A percentile compares a stretch with the other conserved stretches of the same genome.
Evolutionary conservation across 1,140 invertebrate genomes (phyloP).

Genomic region (Trachymyrmex septentrionalis): DNA sequence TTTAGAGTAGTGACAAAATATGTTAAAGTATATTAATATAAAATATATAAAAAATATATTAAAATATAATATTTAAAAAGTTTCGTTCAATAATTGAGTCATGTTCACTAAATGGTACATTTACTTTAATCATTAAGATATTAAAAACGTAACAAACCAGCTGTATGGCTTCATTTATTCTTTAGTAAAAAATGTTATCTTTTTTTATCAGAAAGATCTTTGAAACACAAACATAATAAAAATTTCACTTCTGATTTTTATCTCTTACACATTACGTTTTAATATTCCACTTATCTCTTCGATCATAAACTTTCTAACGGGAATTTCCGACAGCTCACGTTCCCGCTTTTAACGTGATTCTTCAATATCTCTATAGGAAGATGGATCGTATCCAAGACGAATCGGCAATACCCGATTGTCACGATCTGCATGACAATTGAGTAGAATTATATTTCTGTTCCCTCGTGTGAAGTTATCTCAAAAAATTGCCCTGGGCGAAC

Average conservation of each 20-base stretch:
- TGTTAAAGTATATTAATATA: too few species aligned
- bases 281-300: slow-evolving; percentile 16
- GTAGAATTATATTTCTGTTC: not conserved
- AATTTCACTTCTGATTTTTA: not conserved
- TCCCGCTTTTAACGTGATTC: slow-evolving; percentile 5
- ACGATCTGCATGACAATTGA: slow-evolving; percentile 36
- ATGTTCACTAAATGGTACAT: too few species aligned
- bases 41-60: too few species aligned
- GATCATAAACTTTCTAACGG: slow-evolving; percentile 7
- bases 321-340: slow-evolving; percentile 27
- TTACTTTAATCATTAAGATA: not conserved
- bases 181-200: not conserved
- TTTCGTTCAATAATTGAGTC: too few species aligned
- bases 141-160: not conserved
- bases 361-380: slow-evolving; percentile 5
- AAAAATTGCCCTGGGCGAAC: not conserved
- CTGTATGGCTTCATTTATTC: not conserved
- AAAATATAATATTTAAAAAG: too few species aligned
- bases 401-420: not conserved
- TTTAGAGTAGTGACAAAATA: too few species aligned
- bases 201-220: not conserved
- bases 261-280: not conserved
- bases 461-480: not conserved
- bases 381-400: slow-evolving; percentile 24
- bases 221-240: not conserved